phyloP scores from a whole-genome alignment of 2,797 vertebrate species.

The Chaetophractus vellerosus region DNA sequence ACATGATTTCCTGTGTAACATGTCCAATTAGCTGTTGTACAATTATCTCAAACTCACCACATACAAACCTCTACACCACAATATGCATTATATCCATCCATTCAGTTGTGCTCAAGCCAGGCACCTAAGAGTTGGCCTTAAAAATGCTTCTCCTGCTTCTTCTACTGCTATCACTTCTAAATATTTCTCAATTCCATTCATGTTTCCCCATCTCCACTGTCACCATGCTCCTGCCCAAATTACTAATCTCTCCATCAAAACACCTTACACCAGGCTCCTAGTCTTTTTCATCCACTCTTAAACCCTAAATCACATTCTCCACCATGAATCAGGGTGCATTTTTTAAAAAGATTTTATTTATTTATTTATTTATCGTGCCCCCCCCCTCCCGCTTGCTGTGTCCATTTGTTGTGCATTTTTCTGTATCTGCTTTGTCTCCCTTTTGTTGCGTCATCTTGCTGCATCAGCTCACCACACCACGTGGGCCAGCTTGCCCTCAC shows the following conservation, averaged over 20 bases:
- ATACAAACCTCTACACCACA: not conserved
- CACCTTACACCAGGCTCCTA: not conserved
- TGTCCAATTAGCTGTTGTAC: not conserved
- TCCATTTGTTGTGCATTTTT: too few relatives aligned
- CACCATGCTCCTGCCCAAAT: not conserved
- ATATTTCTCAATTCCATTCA: not conserved
- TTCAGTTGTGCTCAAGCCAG: not conserved
- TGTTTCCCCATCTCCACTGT: not conserved
- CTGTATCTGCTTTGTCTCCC: too few relatives aligned
- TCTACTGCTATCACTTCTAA: not conserved
- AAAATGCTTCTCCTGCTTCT: not conserved
- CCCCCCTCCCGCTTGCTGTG: too few relatives aligned
- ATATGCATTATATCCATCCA: not conserved
- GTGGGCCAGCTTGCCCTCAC: too few relatives aligned
- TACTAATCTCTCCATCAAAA: not conserved
- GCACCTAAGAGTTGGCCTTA: not conserved
- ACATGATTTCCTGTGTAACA: not conserved
- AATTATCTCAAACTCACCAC: constrained; percentile 15
- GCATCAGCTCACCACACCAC: too few relatives aligned
- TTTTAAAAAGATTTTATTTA: too few relatives aligned
- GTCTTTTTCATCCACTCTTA: not conserved
- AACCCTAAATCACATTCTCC: not conserved
- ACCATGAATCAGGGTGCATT: not conserved
- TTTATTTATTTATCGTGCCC: too few relatives aligned
- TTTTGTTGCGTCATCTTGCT: too few relatives aligned